Base-by-base conservation (phyloP, 2,888 invertebrate species). In the Rhingia rostrata region DNA sequence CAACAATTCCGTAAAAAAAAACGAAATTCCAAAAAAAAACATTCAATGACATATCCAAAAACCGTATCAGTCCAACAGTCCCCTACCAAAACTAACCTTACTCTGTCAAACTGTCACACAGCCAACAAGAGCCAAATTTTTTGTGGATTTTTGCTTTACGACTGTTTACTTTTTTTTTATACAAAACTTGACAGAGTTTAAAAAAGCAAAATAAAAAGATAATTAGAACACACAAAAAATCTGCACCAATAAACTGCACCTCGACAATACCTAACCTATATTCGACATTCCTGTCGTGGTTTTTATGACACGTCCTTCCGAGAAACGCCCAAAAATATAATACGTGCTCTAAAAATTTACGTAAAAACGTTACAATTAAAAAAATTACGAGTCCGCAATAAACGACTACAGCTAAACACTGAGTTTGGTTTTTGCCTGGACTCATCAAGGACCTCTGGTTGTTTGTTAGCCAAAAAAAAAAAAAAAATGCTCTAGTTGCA, bases 201-300 rank as follows among this genome's bases (percentile, higher is more conserved):
- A 83, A 83, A 83, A 83, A 83, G 78, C 78, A 74, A 78, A n/a
- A 83, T 83, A 83, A 83, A 73, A 83, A 83, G 78, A 78, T 83
- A 83, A 83, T 83, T 83, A 78, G 83, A 74, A 69, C 73, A 83
- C 69, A 83, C 22, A 83, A 83, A 83, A 83, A 73, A 60, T 56
- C 58, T 81, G 78, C 78, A 78, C 82, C 67, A 72, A 77, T 61
- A 72, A 72, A 54, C 61, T 22, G 5, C 45, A 1, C 1, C 14
- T 35, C 33, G 7, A 83, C 73, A 83, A 83, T 69, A 45, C 0
- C 61, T 51, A n/a, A 4, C 10, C 49, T 9, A 9, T 10, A 39
- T 6, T 1, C 7, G n/a, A 4, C 66, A 35, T 37, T 64, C n/a
- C 22, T 37, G 56, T 22, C 37, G 54, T 54, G 47, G 10, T 41